A percentile compares a stretch with the other conserved stretches of the same genome.
Conservation (phyloP, 2,797 vertebrate genomes). For the Hippopotamyrus pictus region DNA sequence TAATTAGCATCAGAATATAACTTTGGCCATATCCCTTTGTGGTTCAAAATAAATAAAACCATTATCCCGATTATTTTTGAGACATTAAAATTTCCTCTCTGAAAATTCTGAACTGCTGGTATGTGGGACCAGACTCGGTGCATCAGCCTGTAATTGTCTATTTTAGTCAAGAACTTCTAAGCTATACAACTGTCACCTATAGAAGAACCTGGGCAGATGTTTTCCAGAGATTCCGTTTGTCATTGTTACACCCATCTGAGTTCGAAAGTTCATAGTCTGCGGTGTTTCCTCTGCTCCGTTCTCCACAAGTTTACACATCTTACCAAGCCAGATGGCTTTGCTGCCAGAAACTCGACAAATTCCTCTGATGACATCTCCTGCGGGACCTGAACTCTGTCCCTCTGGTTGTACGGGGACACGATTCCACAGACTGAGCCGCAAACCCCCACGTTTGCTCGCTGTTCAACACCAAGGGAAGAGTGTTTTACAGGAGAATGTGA, state of each 20-base stretch:
- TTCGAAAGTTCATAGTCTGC: neutral
- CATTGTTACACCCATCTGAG: neutral
- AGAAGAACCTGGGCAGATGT: neutral
- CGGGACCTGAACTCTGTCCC: conserved; percentile 49
- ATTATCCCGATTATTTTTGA: neutral
- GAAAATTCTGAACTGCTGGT: neutral
- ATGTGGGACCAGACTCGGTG: neutral
- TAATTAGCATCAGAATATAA: neutral
- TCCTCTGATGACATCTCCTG: conserved; percentile 56
- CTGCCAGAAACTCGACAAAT: conserved; percentile 40
- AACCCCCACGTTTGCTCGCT: conserved; percentile 42
- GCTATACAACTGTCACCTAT: neutral
- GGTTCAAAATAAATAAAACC: neutral
- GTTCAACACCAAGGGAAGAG: conserved; percentile 21
- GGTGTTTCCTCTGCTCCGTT: neutral
- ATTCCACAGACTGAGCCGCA: conserved; percentile 33
- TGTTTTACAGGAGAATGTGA: neutral
- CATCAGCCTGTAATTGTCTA: neutral
- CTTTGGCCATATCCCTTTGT: neutral
- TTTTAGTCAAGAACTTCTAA: neutral
- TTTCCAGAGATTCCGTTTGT: neutral
- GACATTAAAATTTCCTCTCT: neutral
- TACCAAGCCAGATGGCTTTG: conserved; percentile 49
- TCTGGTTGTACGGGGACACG: conserved; percentile 33
- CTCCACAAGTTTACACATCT: conserved; percentile 22